Conservation (phyloP, 2,888 invertebrate species). For the Timema podura region DNA sequence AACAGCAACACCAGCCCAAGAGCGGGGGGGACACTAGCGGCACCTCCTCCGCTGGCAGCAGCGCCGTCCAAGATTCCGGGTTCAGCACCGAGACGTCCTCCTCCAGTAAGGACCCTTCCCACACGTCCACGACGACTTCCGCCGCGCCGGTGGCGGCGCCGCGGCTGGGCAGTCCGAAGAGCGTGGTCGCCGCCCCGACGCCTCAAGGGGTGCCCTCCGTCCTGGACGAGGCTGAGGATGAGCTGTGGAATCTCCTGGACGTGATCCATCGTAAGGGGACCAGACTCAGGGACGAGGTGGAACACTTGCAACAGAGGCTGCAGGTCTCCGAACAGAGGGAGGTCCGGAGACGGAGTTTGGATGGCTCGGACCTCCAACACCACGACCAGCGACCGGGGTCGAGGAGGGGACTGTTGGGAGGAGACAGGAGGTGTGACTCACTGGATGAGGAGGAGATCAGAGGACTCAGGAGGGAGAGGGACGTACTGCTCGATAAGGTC, state of each 20-base stretch:
- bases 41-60: constrained; percentile 53
- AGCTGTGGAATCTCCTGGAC: constrained; percentile 80
- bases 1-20: constrained; percentile 29
- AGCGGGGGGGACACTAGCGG: constrained; percentile 37
- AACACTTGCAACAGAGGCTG: constrained; percentile 47
- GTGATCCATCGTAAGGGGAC: constrained; percentile 76
- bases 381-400: background rate
- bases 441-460: constrained; percentile 11
- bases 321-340: constrained; percentile 50
- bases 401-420: constrained; percentile 11
- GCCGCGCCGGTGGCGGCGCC: constrained; percentile 42
- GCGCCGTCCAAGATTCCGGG: constrained; percentile 76
- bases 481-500: constrained; percentile 64
- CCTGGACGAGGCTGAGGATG: constrained; percentile 64
- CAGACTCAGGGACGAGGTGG: constrained; percentile 52
- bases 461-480: constrained; percentile 66
- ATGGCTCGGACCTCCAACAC: constrained; percentile 9
- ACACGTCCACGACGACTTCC: constrained; percentile 50
- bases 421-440: constrained; percentile 2
- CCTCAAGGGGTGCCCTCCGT: background rate
- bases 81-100: constrained; percentile 87
- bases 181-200: constrained; percentile 39
- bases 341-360: constrained; percentile 30
- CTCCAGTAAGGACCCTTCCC: constrained; percentile 70
- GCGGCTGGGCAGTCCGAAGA: background rate